Evolutionary conservation across 2,888 invertebrate species (phyloP).

Genomic region (Idaea straminata): DNA sequence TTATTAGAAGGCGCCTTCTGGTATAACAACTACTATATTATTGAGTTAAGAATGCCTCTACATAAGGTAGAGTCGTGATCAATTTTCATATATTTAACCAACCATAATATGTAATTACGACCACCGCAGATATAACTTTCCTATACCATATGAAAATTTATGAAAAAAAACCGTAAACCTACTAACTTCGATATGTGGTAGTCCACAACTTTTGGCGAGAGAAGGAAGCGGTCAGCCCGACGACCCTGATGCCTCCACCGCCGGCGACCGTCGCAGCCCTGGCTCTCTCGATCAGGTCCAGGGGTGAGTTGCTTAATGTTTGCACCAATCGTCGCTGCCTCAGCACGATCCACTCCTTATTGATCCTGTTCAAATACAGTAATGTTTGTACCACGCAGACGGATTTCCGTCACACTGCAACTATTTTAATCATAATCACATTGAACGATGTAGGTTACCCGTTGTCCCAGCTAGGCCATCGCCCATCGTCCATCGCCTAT

Average conservation of each 20-base stretch:
- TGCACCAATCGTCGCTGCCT: background rate
- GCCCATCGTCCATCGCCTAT: background rate
- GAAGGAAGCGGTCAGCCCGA: slow-evolving; percentile 22
- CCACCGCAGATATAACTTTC: background rate
- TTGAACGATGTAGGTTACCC: background rate
- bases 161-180: background rate
- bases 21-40: background rate
- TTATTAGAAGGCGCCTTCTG: too few species aligned
- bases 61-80: background rate
- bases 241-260: slow-evolving; percentile 25
- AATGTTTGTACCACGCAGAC: background rate
- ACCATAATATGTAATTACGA: background rate
- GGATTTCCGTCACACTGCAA: slow-evolving; percentile 6
- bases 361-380: background rate
- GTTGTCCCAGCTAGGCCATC: background rate
- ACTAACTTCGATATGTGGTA: slow-evolving; percentile 14
- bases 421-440: background rate
- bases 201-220: slow-evolving; percentile 17
- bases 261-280: slow-evolving; percentile 61
- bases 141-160: background rate
- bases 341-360: background rate
- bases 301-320: slow-evolving; percentile 56
- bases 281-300: slow-evolving; percentile 68
- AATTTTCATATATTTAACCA: background rate
- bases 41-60: background rate